A percentile compares a stretch with the other conserved stretches of the same genome.
phyloP scores from a whole-genome alignment of 2,888 invertebrate species.

The Lissonota sp. region DNA sequence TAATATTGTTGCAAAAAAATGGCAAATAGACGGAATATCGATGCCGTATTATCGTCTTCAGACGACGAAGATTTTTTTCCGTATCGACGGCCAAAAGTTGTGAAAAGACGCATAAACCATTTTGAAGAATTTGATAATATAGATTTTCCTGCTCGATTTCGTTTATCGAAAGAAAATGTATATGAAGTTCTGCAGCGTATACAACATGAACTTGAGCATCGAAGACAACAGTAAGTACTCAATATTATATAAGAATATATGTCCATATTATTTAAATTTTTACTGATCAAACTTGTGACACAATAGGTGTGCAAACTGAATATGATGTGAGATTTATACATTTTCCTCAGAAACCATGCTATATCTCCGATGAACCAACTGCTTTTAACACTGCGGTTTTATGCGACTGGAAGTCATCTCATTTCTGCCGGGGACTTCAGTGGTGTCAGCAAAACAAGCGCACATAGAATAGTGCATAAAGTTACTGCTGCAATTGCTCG shows the following conservation, averaged over 20 bases:
- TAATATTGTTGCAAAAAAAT: background rate
- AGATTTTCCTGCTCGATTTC: too few relatives aligned
- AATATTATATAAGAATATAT: background rate
- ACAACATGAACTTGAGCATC: too few relatives aligned
- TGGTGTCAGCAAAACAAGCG: conserved; percentile 64
- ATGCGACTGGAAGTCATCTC: conserved; percentile 21
- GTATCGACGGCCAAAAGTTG: too few relatives aligned
- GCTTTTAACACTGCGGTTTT: too few relatives aligned
- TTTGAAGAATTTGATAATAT: too few relatives aligned
- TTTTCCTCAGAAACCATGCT: background rate
- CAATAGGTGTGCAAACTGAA: background rate
- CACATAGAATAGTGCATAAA: too few relatives aligned
- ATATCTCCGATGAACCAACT: background rate
- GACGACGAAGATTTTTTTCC: too few relatives aligned
- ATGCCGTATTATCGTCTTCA: too few relatives aligned
- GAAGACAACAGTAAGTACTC: background rate
- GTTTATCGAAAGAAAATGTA: too few relatives aligned
- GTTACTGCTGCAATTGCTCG: conserved; percentile 59
- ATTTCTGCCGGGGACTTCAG: conserved; percentile 64
- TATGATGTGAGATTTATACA: background rate
- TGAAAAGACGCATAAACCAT: too few relatives aligned
- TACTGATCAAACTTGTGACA: background rate
- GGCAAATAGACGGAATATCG: background rate
- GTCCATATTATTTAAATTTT: background rate
- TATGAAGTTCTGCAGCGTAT: too few relatives aligned